These are phyloP conservation scores for Corbicula japonica DNA, from an alignment of 2,888 invertebrate genomes.

Conservation along the genomic window DNA sequence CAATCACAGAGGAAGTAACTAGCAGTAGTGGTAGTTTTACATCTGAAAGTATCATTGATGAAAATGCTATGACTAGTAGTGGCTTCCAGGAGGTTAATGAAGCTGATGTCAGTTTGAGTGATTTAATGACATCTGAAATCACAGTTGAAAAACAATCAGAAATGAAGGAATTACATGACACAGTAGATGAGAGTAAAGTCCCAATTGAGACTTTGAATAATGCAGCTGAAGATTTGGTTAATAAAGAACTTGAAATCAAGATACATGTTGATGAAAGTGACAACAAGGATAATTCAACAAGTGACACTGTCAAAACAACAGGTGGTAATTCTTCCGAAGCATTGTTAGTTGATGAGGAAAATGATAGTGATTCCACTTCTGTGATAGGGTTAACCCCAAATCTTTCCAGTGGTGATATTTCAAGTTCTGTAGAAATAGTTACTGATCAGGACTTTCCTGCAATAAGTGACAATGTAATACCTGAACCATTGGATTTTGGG, in stretches of 20 bases:
- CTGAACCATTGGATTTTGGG: neutral
- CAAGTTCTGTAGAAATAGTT: slow-evolving; percentile 67
- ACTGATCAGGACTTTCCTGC: slow-evolving; percentile 48
- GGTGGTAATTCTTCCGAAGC: slow-evolving; percentile 3
- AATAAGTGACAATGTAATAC: slow-evolving; percentile 13
- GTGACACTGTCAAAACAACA: slow-evolving; percentile 8
- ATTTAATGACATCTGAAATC: neutral
- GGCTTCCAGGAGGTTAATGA: slow-evolving; percentile 46
- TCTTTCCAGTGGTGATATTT: slow-evolving; percentile 44
- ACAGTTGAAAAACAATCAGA: neutral
- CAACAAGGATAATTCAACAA: neutral
- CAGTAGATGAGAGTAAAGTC: neutral
- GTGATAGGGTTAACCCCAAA: neutral
- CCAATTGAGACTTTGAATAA: no score
- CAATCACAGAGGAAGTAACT: neutral
- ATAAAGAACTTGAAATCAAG: neutral
- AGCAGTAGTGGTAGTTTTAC: slow-evolving; percentile 1
- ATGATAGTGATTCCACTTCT: neutral
- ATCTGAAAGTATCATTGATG: neutral
- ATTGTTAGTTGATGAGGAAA: neutral
- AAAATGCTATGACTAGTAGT: slow-evolving; percentile 20
- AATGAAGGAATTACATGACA: neutral
- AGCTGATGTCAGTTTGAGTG: slow-evolving; percentile 17
- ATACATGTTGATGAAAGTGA: neutral
- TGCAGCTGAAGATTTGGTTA: no score